A percentile compares a stretch with the other conserved stretches of the same genome.
Evolutionary conservation across 2,797 vertebrate species (phyloP).

Genomic region (Cuculus canorus): DNA sequence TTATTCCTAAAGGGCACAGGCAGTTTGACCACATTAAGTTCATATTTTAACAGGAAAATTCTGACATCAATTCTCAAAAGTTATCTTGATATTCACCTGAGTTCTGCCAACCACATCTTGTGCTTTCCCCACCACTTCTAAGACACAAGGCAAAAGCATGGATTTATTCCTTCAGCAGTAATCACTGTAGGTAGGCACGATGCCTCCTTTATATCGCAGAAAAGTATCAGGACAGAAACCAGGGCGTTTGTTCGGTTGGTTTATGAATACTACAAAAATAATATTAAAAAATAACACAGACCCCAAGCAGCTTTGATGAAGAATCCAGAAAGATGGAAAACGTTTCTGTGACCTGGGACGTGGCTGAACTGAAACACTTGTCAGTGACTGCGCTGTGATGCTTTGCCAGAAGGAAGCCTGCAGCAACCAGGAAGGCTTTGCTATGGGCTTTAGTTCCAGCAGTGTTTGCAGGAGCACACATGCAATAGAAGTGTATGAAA

Average conservation of each 20-base stretch:
- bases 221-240: not conserved
- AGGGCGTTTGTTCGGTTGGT: not conserved
- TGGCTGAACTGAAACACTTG: not conserved
- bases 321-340: not conserved
- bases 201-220: not conserved
- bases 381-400: rapidly evolving
- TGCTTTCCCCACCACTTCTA: not conserved
- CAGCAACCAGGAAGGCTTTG: not conserved
- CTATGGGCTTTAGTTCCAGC: not conserved
- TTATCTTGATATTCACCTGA: not conserved
- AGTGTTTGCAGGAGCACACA: not conserved
- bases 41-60: not conserved
- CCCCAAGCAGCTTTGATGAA: not conserved
- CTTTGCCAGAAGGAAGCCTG: not conserved
- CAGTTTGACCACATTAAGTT: not conserved
- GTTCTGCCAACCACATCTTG: not conserved
- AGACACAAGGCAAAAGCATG: not conserved
- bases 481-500: not conserved
- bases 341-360: not conserved
- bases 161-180: not conserved
- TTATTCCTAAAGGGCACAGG: not conserved
- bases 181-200: not conserved
- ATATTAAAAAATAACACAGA: not conserved
- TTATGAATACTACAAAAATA: not conserved
- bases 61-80: not conserved